Conservation (phyloP, 2,888 invertebrate species). For the Desoria tigrina region DNA sequence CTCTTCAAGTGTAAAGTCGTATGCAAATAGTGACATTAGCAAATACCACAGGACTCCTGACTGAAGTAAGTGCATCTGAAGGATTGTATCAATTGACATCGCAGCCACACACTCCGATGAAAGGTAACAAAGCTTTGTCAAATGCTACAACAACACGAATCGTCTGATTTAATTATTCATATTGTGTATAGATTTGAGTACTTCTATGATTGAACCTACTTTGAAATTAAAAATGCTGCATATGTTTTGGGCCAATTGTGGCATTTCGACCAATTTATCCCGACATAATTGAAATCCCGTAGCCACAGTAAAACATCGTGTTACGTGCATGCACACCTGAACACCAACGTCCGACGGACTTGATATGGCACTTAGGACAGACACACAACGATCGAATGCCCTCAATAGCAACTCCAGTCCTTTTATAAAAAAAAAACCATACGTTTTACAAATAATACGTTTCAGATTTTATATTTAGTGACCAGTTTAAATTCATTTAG, state of each 20-base stretch:
- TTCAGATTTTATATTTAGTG: too few relatives aligned
- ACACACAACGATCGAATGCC: conserved; percentile 91
- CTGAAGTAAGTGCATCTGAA: conserved; percentile 80
- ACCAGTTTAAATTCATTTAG: too few relatives aligned
- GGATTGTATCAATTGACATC: conserved; percentile 77
- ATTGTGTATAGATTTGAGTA: neutral
- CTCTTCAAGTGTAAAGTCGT: conserved; percentile 96
- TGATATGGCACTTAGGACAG: conserved; percentile 79
- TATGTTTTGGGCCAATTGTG: conserved; percentile 82
- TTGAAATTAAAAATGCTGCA: conserved; percentile 83
- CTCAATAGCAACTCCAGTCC: conserved; percentile 67
- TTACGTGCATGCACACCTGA: conserved; percentile 87
- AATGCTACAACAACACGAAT: conserved; percentile 64
- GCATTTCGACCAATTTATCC: conserved; percentile 80
- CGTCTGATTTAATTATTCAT: neutral
- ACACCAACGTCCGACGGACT: conserved; percentile 78
- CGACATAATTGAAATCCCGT: conserved; percentile 90
- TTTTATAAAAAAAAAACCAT: too few relatives aligned
- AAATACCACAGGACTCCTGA: conserved; percentile 91
- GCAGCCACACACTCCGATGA: conserved; percentile 89
- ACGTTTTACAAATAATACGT: too few relatives aligned
- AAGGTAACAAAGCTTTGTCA: conserved; percentile 78
- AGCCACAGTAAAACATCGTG: conserved; percentile 92
- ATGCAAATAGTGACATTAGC: conserved; percentile 84
- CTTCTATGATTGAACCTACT: conserved; percentile 59